These are phyloP conservation scores for Gavialis gangeticus DNA, from an alignment of 2,113 vertebrate species.

Conservation along the genomic window DNA sequence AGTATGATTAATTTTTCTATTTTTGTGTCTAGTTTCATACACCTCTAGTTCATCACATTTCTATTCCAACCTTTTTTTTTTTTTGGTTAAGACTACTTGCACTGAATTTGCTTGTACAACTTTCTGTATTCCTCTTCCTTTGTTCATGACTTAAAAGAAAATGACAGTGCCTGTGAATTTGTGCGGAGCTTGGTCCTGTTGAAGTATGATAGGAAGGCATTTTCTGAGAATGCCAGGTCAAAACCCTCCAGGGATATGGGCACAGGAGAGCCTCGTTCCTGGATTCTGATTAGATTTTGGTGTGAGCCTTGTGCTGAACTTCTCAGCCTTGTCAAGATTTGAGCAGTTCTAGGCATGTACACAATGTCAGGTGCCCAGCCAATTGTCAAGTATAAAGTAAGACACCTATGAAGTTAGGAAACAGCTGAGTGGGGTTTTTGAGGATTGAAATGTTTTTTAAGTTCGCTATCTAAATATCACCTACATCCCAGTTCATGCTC, in stretches of 20 bases:
- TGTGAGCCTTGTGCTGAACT: background rate
- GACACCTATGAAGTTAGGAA: background rate
- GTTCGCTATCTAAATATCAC: background rate
- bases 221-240: background rate
- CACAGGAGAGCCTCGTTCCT: background rate
- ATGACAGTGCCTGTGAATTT: background rate
- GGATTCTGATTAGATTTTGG: too few relatives aligned
- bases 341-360: too few relatives aligned
- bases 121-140: background rate
- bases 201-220: background rate
- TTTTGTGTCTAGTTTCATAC: background rate
- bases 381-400: background rate
- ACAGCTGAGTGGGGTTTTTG: background rate
- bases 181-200: background rate
- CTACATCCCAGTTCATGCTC: background rate
- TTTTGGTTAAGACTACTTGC: background rate
- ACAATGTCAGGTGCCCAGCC: accelerated
- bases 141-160: background rate
- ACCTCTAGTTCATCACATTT: background rate
- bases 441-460: background rate
- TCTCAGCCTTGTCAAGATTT: background rate
- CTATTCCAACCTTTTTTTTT: background rate
- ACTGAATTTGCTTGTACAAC: background rate
- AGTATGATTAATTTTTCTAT: background rate
- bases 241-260: background rate